Conservation (phyloP, 2,113 vertebrate genomes). For the Paramormyrops kingsleyae region DNA sequence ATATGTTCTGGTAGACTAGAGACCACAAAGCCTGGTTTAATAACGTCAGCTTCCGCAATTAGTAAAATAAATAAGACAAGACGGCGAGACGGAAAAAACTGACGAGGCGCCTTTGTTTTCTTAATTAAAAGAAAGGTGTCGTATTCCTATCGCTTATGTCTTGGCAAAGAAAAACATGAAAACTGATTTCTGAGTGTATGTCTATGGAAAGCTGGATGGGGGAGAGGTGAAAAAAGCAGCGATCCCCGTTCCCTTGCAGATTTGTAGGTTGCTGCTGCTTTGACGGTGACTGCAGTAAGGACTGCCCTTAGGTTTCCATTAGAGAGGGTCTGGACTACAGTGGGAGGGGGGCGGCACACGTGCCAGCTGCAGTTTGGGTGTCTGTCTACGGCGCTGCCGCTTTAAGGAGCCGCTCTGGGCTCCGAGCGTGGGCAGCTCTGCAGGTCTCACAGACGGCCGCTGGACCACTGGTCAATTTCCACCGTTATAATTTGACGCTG, state of each 20-base stretch:
- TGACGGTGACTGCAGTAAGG: constrained; percentile 20
- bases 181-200: background rate
- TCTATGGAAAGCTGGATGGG: constrained; percentile 12
- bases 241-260: background rate
- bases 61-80: background rate
- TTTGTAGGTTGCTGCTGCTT: background rate
- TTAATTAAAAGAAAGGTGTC: background rate
- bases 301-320: constrained; percentile 14
- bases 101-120: background rate
- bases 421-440: background rate
- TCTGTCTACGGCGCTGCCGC: background rate
- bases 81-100: background rate
- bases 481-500: background rate
- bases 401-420: background rate
- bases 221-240: background rate
- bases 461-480: background rate
- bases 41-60: background rate
- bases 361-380: background rate
- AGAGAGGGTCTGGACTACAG: background rate
- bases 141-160: background rate
- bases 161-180: constrained; percentile 1
- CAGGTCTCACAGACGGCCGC: background rate
- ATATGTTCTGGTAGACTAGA: background rate
- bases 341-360: background rate
- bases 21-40: background rate